Conservation (phyloP, 2,888 invertebrate species). For the Sesia bembeciformis region DNA sequence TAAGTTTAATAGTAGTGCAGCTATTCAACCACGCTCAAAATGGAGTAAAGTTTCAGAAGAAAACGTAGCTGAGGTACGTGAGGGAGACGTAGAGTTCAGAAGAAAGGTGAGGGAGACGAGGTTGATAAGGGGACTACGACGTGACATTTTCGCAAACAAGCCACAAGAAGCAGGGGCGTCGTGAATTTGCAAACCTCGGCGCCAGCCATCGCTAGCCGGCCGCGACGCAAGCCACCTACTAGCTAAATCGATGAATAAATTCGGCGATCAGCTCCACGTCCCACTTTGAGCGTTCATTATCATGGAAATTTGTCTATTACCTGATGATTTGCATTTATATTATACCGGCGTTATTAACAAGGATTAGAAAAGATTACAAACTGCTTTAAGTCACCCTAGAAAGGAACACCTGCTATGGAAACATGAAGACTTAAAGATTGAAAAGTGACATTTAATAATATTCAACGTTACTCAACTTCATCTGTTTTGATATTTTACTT, state of each 20-base stretch:
- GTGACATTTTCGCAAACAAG: slow-evolving; percentile 65
- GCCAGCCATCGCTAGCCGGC: slow-evolving; percentile 17
- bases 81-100: no score
- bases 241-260: slow-evolving; percentile 49
- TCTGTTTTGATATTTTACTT: neutral
- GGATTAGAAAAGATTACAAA: no score
- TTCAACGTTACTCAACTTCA: neutral
- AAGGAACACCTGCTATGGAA: no score
- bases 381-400: no score
- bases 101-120: slow-evolving; percentile 12
- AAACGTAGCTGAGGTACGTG: neutral
- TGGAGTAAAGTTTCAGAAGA: slow-evolving; percentile 38
- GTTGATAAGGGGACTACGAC: slow-evolving; percentile 25
- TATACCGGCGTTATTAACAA: neutral
- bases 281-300: slow-evolving; percentile 20
- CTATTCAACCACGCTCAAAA: slow-evolving; percentile 24
- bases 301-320: slow-evolving; percentile 18
- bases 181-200: slow-evolving; percentile 34
- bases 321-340: slow-evolving; percentile 12
- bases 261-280: slow-evolving; percentile 22
- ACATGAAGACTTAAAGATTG: no score
- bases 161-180: slow-evolving; percentile 32
- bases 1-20: slow-evolving; percentile 26
- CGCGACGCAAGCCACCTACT: slow-evolving; percentile 31
- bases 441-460: neutral